Evolutionary conservation across 2,797 vertebrate genomes (phyloP), one percentile per base, ranked within the genome.

Genomic region (Otolemur crassicaudatus): DNA sequence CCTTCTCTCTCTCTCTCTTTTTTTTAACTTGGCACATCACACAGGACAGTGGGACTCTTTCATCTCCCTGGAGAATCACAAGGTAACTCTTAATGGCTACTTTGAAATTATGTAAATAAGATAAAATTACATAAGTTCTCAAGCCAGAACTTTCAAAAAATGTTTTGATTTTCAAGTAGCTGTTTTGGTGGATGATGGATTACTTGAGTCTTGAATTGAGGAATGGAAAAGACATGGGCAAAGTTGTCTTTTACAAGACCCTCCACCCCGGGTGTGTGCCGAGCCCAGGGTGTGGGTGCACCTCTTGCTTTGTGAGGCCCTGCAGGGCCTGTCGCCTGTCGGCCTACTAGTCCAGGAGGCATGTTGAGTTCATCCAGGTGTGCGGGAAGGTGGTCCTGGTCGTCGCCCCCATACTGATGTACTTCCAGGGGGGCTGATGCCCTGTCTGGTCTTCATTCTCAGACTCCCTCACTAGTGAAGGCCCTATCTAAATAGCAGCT

Each of bases 21-120:
- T 56, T 37, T 53, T 3, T 25, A 72, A 19, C 7, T 29, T 31
- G 23, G 22, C 76, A 87, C 76, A 60, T 92, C 34, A 40, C 16
- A 31, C 16, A 17, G 16, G 73, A 29, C 9, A 27, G 25, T 22
- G 19, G 92, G 37, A 16, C 40, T 46, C 49, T 58, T 83, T 34
- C 5, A 4, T 37, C 7, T 90, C 49, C 87, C 85, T 16, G 27
- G 61, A 73, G 20, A 79, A 65, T 29, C 10, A 1, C 34, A 29
- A 84, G 53, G 16, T 46, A 22, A 37, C 53, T 84, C 70, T 75
- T n/a, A 56, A 1, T 58, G 60, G 63, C 25, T 58, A 14, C 69
- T 96, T 76, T 34, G 83, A 96, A 88, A 49, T 79, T 12, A 75
- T 73, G 77, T 79, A 49, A 70, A 7, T 87, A 73, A 82, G 34